Evolutionary conservation across 2,113 vertebrate species (phyloP).

Genomic region (Suricata suricatta): DNA sequence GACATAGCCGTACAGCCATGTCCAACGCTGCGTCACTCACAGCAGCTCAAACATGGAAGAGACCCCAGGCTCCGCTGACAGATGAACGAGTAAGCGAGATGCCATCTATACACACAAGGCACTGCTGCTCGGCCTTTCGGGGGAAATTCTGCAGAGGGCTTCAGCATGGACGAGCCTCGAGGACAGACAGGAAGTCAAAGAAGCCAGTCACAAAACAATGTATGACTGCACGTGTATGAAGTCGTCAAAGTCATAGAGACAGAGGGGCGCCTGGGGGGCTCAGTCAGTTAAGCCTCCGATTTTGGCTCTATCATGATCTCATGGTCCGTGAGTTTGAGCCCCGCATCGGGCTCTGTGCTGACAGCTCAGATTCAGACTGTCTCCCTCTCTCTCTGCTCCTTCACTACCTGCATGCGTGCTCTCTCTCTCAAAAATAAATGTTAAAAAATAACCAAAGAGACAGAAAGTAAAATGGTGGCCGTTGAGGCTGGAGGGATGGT

Average conservation of each 20-base stretch:
- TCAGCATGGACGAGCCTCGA: not conserved
- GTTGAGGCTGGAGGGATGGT: not conserved
- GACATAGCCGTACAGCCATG: not conserved
- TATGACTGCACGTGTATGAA: not conserved
- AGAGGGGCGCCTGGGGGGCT: not conserved
- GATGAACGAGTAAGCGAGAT: not conserved
- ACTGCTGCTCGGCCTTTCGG: not conserved
- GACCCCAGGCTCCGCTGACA: rapidly evolving
- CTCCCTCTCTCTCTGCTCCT: too few relatives aligned
- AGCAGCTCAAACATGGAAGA: not conserved
- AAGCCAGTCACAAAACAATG: not conserved
- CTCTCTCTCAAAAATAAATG: too few relatives aligned
- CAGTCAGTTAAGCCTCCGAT: too few relatives aligned
- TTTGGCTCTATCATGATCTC: too few relatives aligned
- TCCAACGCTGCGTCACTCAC: not conserved
- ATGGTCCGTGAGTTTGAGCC: too few relatives aligned
- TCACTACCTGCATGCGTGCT: rapidly evolving
- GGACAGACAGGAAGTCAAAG: not conserved
- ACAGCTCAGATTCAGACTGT: too few relatives aligned
- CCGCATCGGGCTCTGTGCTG: too few relatives aligned
- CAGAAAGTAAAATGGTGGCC: not conserved
- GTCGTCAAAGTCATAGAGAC: not conserved
- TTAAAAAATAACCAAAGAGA: not conserved
- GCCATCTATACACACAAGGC: too few relatives aligned
- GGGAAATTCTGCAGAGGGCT: not conserved